Evolutionary conservation across 2,888 invertebrate species (phyloP), one percentile per base, ranked within the genome.

Genomic region (Tryphoninae sp.): DNA sequence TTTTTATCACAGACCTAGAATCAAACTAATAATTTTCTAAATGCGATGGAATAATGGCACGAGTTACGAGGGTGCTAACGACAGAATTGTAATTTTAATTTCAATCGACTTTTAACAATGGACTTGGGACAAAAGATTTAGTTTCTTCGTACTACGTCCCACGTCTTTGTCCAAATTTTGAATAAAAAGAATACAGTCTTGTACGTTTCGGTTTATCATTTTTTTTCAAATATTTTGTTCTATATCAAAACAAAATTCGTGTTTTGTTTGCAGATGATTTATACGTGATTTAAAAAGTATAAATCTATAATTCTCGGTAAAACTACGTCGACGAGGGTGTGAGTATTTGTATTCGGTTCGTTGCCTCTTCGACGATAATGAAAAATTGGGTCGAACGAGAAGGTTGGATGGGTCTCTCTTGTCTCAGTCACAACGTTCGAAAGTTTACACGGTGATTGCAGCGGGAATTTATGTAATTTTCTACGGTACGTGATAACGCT

Each of bases 401-500:
- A 45, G 59, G 53, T 7, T 33, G 59, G 58, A 42, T 51, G 51
- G 51, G 42, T 49, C 16, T 49, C 49, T 23, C 23, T 16, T 53
- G 26, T 23, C 65, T 49, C 53, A 19, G 62, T 81, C 71, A 71
- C 61, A 45, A 59, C 61, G 64, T 77, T 67, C 11, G 51, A 76
- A 72, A 68, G 73, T 83, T 83, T 81, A 51, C 65, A 26, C 74
- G 64, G n/a, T 65, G 81, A 83, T 83, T 71, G 71, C 74, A 73
- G 69, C 64, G 55, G 61, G 58, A 83, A 71, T 79, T 77, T 83
- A 83, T 81, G 77, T 77, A 26, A 79, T 74, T 64, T 83, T 79
- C 65, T 67, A 33, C 75, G 74, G n/a, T 65, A 53, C 59, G 76
- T 51, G 69, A 74, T 83, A 80, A 71, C 76, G 23, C 76, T 26